Conservation (phyloP, 2,113 vertebrate species). For the Phrynosoma platyrhinos region DNA sequence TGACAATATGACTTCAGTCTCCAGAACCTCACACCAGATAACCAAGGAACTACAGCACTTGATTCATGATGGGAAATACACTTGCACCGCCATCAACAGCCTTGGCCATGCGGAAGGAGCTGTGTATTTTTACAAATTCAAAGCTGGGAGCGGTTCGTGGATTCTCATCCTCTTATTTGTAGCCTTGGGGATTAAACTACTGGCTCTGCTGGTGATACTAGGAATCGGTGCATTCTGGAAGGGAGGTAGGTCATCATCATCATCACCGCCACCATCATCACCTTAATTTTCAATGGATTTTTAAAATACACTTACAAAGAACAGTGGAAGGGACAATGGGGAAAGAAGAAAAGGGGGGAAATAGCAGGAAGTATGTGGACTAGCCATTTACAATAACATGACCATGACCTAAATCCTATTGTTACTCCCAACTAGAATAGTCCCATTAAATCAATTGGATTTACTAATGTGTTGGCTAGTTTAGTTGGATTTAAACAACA, state of each 20-base stretch:
- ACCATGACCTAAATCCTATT: no score
- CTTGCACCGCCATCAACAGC: conserved; percentile 82
- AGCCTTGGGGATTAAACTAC: conserved; percentile 68
- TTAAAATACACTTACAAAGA: no score
- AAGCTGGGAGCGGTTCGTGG: conserved; percentile 32
- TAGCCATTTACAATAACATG: no score
- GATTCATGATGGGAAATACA: conserved; percentile 85
- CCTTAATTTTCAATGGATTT: no score
- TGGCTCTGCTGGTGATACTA: conserved; percentile 70
- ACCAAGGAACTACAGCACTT: conserved; percentile 83
- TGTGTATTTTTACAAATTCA: conserved; percentile 79
- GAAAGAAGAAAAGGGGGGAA: no score
- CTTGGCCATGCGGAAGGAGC: conserved; percentile 75
- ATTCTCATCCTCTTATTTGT: conserved; percentile 57
- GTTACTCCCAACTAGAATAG: no score
- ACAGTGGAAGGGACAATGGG: no score
- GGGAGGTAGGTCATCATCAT: conserved; percentile 38
- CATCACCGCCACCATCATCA: no score
- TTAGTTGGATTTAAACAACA: no score
- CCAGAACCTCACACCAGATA: conserved; percentile 69
- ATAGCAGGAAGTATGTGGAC: no score
- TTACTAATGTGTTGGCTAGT: no score
- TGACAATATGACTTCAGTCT: conserved; percentile 45
- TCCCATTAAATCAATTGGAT: no score
- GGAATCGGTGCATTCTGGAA: neutral